A percentile compares a stretch with the other conserved stretches of the same genome.
Conservation (phyloP, 2,888 invertebrate genomes). For the Rotaria sp. region DNA sequence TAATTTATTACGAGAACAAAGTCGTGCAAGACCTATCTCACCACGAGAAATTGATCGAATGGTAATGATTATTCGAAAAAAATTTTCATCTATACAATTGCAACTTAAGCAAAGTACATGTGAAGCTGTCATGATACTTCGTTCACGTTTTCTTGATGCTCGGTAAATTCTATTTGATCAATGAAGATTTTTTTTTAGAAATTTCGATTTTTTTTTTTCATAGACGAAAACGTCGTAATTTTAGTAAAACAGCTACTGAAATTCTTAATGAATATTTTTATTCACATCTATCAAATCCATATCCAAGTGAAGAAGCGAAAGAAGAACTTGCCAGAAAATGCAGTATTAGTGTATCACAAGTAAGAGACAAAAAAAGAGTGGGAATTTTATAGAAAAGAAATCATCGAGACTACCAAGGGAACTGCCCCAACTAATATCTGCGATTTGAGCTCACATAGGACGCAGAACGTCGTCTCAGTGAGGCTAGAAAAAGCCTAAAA, state of each 20-base stretch:
- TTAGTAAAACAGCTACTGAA: slow-evolving; percentile 98
- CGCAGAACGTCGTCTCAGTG: too few relatives aligned
- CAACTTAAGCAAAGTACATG: slow-evolving; percentile 98
- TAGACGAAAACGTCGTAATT: slow-evolving; percentile 79
- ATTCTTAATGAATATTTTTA: slow-evolving; percentile 99
- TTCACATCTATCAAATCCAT: slow-evolving; percentile 96
- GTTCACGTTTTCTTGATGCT: slow-evolving; percentile 70
- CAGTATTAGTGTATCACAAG: slow-evolving; percentile 93
- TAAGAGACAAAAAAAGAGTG: slow-evolving; percentile 56
- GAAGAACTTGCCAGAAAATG: slow-evolving; percentile 98
- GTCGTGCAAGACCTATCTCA: slow-evolving; percentile 90
- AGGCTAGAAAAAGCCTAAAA: too few relatives aligned
- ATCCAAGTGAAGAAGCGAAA: slow-evolving; percentile 98
- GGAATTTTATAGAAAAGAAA: too few relatives aligned
- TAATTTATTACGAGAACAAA: slow-evolving; percentile 89
- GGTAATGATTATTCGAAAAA: slow-evolving; percentile 54
- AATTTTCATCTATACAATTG: slow-evolving; percentile 59
- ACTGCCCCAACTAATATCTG: too few relatives aligned
- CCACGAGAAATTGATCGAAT: slow-evolving; percentile 90
- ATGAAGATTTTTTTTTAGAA: not conserved
- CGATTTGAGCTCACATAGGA: too few relatives aligned
- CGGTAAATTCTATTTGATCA: slow-evolving; percentile 47
- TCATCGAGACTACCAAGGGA: too few relatives aligned
- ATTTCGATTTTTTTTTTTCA: not conserved
- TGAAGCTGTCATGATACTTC: slow-evolving; percentile 96